Conservation (phyloP, 23 tunicate species). For the Pegea sp. region DNA sequence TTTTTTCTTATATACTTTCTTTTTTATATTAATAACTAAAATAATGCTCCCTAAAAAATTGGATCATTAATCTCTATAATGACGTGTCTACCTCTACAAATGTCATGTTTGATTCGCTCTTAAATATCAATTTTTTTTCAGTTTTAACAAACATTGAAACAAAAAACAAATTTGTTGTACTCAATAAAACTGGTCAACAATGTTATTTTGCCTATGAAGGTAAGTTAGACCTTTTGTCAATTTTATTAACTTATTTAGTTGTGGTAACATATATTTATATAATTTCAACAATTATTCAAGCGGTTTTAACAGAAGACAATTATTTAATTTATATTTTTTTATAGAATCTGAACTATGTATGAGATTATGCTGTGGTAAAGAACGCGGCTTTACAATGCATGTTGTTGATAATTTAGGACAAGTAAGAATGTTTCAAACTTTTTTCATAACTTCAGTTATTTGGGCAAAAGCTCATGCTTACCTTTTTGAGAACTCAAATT, state of each 20-base stretch:
- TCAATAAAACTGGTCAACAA: slow-evolving; percentile 16
- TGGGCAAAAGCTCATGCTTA: background rate
- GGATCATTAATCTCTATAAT: background rate
- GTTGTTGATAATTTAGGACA: slow-evolving; percentile 38
- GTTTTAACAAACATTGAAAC: slow-evolving; percentile 7
- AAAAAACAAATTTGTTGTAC: slow-evolving; percentile 11
- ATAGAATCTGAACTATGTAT: slow-evolving; percentile 47
- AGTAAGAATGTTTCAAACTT: slow-evolving; percentile 5
- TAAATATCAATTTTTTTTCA: too few species aligned
- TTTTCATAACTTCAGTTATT: background rate
- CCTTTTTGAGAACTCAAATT: background rate
- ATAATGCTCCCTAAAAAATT: background rate
- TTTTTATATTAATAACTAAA: background rate
- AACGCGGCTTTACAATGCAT: slow-evolving; percentile 45
- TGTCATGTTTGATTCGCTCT: too few species aligned
- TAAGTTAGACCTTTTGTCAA: background rate
- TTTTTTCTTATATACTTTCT: background rate
- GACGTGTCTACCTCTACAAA: too few species aligned
- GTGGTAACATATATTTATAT: too few species aligned
- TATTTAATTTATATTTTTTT: slow-evolving; percentile 1
- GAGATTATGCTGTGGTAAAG: slow-evolving; percentile 32
- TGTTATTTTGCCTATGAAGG: slow-evolving; percentile 23
- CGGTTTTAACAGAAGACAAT: background rate
- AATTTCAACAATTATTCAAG: too few species aligned
- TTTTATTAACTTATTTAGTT: background rate